Percentiles rank a stretch among this genome's conserved stretches.
These are phyloP conservation scores for Loriculus beryllinus DNA, from an alignment of 2,797 vertebrate species.

Conservation along the genomic window DNA sequence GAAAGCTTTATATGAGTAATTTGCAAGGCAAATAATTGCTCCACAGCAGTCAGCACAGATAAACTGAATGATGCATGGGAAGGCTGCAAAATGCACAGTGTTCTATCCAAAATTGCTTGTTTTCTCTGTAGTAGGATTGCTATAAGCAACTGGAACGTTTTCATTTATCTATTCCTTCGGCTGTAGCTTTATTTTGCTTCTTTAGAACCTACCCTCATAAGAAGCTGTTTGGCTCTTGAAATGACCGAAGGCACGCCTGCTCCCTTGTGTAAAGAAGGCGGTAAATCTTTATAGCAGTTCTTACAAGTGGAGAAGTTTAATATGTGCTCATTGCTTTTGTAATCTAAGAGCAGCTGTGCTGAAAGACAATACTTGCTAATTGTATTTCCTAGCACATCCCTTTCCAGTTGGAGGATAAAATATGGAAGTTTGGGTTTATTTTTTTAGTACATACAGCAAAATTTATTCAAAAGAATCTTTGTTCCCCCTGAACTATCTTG, in stretches of 20 bases:
- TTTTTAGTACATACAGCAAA: neutral
- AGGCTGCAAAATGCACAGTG: neutral
- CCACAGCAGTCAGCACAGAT: neutral
- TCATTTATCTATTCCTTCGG: neutral
- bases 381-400: neutral
- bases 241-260: neutral
- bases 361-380: slow-evolving; percentile 32
- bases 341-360: neutral
- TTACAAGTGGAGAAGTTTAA: neutral
- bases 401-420: neutral
- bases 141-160: neutral
- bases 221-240: neutral
- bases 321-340: neutral
- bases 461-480: neutral
- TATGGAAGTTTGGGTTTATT: neutral
- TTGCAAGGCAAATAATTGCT: neutral
- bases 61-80: neutral
- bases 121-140: neutral
- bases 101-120: neutral
- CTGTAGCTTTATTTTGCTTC: neutral
- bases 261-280: neutral
- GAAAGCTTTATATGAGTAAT: neutral
- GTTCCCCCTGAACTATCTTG: neutral
- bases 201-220: neutral
- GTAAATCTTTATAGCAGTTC: slow-evolving; percentile 8